These are phyloP conservation scores for Etheostoma nigrum DNA, from an alignment of 2,797 vertebrate species.

Conservation along the genomic window DNA sequence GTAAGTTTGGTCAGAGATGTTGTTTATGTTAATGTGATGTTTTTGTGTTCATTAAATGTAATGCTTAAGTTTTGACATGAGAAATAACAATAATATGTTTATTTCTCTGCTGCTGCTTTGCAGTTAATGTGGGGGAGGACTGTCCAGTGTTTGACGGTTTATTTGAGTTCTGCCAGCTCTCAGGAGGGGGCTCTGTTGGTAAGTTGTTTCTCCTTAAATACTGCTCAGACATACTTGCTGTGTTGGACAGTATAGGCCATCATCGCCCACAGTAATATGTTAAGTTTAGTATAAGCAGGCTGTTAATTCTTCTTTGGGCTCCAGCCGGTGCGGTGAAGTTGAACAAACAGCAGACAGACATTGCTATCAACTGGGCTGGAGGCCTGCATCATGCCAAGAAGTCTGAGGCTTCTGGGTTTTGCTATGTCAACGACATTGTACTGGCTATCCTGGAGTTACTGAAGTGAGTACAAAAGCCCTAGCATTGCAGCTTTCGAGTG, in stretches of 20 bases:
- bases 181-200: constrained; percentile 96
- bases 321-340: constrained; percentile 96
- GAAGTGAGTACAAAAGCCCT: constrained; percentile 86
- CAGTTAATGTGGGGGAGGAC: constrained; percentile 98
- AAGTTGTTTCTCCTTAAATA: constrained; percentile 62
- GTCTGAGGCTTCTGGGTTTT: constrained; percentile 98
- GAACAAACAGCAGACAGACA: constrained; percentile 99
- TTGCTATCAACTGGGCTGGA: constrained; percentile 98
- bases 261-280: background rate
- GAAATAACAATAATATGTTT: accelerated
- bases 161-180: constrained; percentile 99
- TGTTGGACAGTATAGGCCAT: background rate
- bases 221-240: background rate
- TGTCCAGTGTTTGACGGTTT: constrained; percentile 98
- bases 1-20: constrained; percentile 81
- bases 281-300: background rate
- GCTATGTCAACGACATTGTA: constrained; percentile 99
- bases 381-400: constrained; percentile 98
- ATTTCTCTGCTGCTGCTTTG: constrained; percentile 30
- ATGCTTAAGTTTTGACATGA: background rate
- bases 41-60: background rate
- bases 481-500: background rate
- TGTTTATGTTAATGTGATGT: background rate
- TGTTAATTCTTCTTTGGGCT: constrained; percentile 35
- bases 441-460: constrained; percentile 96